A percentile compares a stretch with the other conserved stretches of the same genome.
Conservation (phyloP, 2,797 vertebrate genomes). For the Trachops cirrhosus region DNA sequence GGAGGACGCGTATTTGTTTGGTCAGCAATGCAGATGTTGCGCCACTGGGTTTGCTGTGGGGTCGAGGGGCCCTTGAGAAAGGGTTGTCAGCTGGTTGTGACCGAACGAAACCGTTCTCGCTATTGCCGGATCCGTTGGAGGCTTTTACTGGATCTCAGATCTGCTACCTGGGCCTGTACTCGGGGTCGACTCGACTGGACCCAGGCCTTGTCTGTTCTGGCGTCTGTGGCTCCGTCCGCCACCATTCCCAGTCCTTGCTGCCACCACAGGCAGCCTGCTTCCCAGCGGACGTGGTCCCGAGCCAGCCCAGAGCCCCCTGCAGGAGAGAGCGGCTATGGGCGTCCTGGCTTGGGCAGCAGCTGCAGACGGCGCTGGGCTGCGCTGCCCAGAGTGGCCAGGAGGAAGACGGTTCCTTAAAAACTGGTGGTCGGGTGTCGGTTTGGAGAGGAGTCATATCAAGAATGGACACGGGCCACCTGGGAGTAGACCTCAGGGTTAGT, state of each 20-base stretch:
- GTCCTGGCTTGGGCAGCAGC: background rate
- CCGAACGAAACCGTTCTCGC: background rate
- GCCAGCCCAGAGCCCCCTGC: background rate
- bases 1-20: constrained; percentile 21
- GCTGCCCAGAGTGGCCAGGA: background rate
- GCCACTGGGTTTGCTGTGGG: background rate
- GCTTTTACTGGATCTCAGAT: background rate
- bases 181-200: background rate
- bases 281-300: background rate
- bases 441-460: background rate
- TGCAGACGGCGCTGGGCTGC: background rate
- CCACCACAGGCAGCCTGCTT: background rate
- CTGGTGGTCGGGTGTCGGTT: background rate
- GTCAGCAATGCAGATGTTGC: background rate
- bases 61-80: background rate
- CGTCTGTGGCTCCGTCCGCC: background rate
- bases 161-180: constrained; percentile 6
- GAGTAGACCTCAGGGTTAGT: background rate
- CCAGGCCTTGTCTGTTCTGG: background rate
- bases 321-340: background rate
- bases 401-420: background rate
- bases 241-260: background rate
- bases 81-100: background rate
- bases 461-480: background rate
- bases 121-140: background rate